A percentile compares a stretch with the other conserved stretches of the same genome.
Conservation (phyloP, 2,113 vertebrate genomes). For the Atlantisia rogersi region DNA sequence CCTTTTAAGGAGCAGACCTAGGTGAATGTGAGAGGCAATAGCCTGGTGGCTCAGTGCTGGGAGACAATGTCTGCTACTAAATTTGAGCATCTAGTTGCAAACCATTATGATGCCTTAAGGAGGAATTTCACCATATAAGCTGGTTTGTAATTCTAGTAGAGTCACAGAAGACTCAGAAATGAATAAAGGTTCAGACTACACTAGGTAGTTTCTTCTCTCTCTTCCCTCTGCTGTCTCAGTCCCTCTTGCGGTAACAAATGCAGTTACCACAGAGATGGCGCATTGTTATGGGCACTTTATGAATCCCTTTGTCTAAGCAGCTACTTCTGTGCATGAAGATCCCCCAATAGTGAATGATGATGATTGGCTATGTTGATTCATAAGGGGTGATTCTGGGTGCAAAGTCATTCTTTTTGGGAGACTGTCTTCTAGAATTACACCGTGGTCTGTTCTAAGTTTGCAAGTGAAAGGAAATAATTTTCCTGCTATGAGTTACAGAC, state of each 20-base stretch:
- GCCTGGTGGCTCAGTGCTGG: background rate
- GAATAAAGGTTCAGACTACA: background rate
- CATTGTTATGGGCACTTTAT: background rate
- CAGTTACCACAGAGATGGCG: rapidly evolving
- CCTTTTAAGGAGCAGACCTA: background rate
- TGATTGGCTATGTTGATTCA: background rate
- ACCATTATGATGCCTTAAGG: background rate
- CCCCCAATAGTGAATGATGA: background rate
- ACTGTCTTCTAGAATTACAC: background rate
- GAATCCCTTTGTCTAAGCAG: background rate
- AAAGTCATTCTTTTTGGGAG: background rate
- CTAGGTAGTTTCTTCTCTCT: background rate
- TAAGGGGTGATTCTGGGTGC: background rate
- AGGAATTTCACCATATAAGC: background rate
- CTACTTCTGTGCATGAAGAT: background rate
- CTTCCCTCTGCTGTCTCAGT: background rate
- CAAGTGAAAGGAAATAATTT: background rate
- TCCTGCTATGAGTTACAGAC: background rate
- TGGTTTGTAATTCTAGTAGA: background rate
- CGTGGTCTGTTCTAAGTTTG: background rate
- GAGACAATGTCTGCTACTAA: background rate
- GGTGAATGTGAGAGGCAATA: background rate
- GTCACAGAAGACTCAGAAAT: background rate
- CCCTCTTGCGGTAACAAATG: background rate
- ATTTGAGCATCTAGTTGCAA: background rate